Conservation (phyloP, 1,140 invertebrate species). For the Hermetia illucens region DNA sequence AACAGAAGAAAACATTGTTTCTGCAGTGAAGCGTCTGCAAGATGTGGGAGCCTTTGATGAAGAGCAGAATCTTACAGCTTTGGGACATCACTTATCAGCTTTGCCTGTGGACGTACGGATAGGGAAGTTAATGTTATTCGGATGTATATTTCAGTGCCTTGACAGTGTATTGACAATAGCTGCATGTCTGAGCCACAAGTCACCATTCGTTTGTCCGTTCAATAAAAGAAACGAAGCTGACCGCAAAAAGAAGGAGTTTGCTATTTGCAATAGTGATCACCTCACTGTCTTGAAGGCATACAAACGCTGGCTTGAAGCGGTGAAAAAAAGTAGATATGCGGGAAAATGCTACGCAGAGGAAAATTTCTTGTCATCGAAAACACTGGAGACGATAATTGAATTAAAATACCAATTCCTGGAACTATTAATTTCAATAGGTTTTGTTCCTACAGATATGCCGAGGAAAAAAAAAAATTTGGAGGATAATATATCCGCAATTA, state of each 20-base stretch:
- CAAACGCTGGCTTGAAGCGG: slow-evolving; percentile 56
- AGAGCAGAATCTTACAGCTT: slow-evolving; percentile 61
- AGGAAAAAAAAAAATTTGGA: slow-evolving; percentile 37
- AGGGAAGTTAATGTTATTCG: slow-evolving; percentile 80
- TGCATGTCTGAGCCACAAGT: slow-evolving; percentile 73
- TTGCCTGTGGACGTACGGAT: slow-evolving; percentile 82
- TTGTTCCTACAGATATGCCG: slow-evolving; percentile 46
- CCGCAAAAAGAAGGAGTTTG: slow-evolving; percentile 55
- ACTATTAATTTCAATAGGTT: slow-evolving; percentile 65
- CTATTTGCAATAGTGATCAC: slow-evolving; percentile 62
- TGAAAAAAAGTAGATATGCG: slow-evolving; percentile 39
- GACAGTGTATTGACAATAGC: slow-evolving; percentile 90
- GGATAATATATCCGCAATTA: slow-evolving; percentile 52
- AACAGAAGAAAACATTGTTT: slow-evolving; percentile 52
- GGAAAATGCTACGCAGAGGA: slow-evolving; percentile 53
- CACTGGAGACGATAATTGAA: slow-evolving; percentile 56
- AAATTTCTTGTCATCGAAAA: slow-evolving; percentile 60
- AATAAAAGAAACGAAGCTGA: slow-evolving; percentile 55
- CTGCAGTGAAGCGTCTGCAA: slow-evolving; percentile 59
- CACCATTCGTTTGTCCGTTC: slow-evolving; percentile 63
- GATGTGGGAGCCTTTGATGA: slow-evolving; percentile 79
- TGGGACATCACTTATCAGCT: slow-evolving; percentile 78
- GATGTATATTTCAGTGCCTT: slow-evolving; percentile 83
- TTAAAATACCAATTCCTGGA: slow-evolving; percentile 75
- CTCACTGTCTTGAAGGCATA: slow-evolving; percentile 65